Percentiles rank a stretch among this genome's conserved stretches.
These are phyloP conservation scores for Epirrita christyi DNA, from an alignment of 2,888 invertebrate species.

Conservation along the genomic window DNA sequence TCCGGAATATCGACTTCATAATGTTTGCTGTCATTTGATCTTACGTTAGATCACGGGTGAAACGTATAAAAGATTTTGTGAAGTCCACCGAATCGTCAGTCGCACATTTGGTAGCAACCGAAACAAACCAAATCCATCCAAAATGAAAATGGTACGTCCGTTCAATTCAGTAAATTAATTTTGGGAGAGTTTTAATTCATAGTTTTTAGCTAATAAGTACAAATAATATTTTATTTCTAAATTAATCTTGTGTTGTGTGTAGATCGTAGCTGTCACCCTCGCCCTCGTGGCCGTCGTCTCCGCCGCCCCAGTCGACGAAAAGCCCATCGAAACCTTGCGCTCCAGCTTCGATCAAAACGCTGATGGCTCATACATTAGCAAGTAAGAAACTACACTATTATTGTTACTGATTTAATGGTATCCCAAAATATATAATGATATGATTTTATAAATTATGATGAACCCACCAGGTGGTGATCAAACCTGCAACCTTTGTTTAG, in stretches of 20 bases:
- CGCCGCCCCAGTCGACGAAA: slow-evolving; percentile 48
- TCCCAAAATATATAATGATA: too few species aligned
- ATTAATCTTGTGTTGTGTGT: slow-evolving; percentile 18
- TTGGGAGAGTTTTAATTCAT: too few species aligned
- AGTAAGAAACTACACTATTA: slow-evolving; percentile 44
- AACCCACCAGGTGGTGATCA: too few species aligned
- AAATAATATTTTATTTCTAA: background rate
- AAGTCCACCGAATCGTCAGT: slow-evolving; percentile 65
- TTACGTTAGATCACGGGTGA: slow-evolving; percentile 69
- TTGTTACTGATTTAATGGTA: too few species aligned
- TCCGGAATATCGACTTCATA: slow-evolving; percentile 68
- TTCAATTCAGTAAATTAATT: background rate
- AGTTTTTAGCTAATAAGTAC: background rate
- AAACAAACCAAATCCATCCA: slow-evolving; percentile 56
- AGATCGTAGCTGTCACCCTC: slow-evolving; percentile 55
- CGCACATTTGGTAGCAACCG: slow-evolving; percentile 64
- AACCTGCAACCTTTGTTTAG: too few species aligned
- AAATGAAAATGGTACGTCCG: slow-evolving; percentile 76
- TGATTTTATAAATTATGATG: too few species aligned
- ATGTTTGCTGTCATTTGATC: slow-evolving; percentile 68
- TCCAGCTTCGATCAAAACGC: slow-evolving; percentile 54
- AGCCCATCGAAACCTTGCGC: slow-evolving; percentile 51
- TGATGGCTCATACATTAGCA: slow-evolving; percentile 57
- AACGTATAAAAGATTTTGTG: slow-evolving; percentile 78
- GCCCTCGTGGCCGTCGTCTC: slow-evolving; percentile 63